Evolutionary conservation across 2,113 vertebrate genomes (phyloP), one percentile per base, ranked within the genome.

Genomic region (Anguilla japonica): DNA sequence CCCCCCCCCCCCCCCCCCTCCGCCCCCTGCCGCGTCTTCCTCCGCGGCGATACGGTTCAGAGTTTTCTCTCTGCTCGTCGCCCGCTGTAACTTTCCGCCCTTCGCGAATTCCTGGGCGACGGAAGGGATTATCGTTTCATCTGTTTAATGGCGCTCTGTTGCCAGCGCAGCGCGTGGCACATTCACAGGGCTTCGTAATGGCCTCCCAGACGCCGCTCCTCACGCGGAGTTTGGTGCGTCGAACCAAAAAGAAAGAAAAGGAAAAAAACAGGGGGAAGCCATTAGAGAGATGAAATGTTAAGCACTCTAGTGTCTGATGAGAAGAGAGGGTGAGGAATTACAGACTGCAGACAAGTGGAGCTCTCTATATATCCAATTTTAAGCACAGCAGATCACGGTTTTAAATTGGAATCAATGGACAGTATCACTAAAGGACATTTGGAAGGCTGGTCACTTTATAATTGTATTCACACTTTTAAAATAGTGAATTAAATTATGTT

Each of bases 101-200:
- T 79, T 79, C 75, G 7, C 11, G 34, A 79, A 79, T 79, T 41
- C 34, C 29, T 34, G 34, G 3, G 40, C 18, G 40, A 79, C 40
- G 78, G 78, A 79, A 39, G 9, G n/a, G 34, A 41, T 79, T 79
- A 79, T 79, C 40, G 40, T 18, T 79, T 39, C 29, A 16, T 39
- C 78, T 39, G n/a, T 79, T 79, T 79, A 79, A 79, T 40, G 78
- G 78, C 34, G 40, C 78, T 41, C 78, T 79, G 78, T 79, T 79
- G 78, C 78, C 78, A 39, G 78, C 29, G 4, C 40, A 5, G 78
- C 78, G 40, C 40, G 18, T 0, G 18, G 78, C 78, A 40, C 78
- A 39, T 41, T 79, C 40, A 79, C 40, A 79, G 40, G 78, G 78
- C 78, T 79, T 41, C 78, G 41, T 79, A 79, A 79, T 41, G 29